These are phyloP conservation scores for Euphydryas editha DNA, from an alignment of 2,888 invertebrate species.

Conservation along the genomic window DNA sequence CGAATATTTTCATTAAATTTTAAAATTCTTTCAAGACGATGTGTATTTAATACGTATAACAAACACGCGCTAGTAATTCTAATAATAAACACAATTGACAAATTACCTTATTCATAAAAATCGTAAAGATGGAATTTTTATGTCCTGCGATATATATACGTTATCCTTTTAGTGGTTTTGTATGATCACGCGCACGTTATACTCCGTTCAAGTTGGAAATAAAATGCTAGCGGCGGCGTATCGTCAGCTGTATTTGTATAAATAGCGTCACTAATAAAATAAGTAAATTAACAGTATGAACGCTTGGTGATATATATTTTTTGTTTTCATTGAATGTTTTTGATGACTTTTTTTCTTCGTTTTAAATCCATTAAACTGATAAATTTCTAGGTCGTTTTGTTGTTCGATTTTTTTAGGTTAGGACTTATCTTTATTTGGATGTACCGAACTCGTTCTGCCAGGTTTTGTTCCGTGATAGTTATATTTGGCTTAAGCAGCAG, in stretches of 20 bases:
- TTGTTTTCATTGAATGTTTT: background rate
- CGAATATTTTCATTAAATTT: too few relatives aligned
- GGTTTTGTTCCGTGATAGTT: too few relatives aligned
- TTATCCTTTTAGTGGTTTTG: background rate
- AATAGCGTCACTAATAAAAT: slow-evolving; percentile 41
- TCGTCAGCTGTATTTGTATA: slow-evolving; percentile 41
- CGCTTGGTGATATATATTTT: slow-evolving; percentile 8
- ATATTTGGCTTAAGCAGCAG: too few relatives aligned
- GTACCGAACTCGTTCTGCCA: background rate
- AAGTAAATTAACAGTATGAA: slow-evolving; percentile 36
- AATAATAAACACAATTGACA: too few relatives aligned
- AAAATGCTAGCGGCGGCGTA: slow-evolving; percentile 27
- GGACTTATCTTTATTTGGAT: too few relatives aligned
- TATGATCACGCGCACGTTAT: slow-evolving; percentile 34
- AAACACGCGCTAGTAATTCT: too few relatives aligned
- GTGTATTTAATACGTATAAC: too few relatives aligned
- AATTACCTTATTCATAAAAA: background rate
- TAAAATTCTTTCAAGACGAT: too few relatives aligned
- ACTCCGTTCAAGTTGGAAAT: slow-evolving; percentile 15
- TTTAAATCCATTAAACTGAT: slow-evolving; percentile 1
- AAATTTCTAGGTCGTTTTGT: slow-evolving; percentile 10
- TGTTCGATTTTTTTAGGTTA: background rate
- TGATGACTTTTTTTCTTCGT: background rate
- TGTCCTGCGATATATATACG: background rate
- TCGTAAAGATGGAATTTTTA: background rate